phyloP scores from a whole-genome alignment of 2,888 invertebrate species.

The Pandemis corylana region DNA sequence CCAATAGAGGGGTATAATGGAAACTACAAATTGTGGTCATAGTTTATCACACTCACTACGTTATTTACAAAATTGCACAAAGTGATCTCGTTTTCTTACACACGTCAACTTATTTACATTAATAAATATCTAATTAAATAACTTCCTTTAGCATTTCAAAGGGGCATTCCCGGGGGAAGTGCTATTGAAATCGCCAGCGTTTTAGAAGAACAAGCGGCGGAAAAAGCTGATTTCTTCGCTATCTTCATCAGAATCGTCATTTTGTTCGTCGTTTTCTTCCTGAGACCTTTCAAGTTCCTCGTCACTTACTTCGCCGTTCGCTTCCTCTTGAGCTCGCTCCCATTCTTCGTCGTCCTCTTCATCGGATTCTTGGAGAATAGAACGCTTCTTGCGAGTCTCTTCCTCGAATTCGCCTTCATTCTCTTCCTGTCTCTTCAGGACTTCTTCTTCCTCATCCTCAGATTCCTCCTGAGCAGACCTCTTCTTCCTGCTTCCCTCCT shows the following conservation, averaged over 20 bases:
- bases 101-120: slow-evolving; percentile 53
- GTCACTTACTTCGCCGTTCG: slow-evolving; percentile 29
- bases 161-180: slow-evolving; percentile 59
- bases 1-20: neutral
- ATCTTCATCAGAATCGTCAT: slow-evolving; percentile 19
- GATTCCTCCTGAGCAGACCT: slow-evolving; percentile 19
- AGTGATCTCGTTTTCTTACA: slow-evolving; percentile 60
- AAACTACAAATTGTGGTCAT: slow-evolving; percentile 45
- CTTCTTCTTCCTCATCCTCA: slow-evolving; percentile 13
- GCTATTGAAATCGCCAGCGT: slow-evolving; percentile 54
- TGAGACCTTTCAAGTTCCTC: slow-evolving; percentile 19
- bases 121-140: slow-evolving; percentile 44
- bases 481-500: slow-evolving; percentile 14
- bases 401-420: neutral
- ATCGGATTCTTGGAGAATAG: slow-evolving; percentile 24
- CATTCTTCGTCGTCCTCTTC: slow-evolving; percentile 33
- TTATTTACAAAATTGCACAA: slow-evolving; percentile 84
- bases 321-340: slow-evolving; percentile 33
- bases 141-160: slow-evolving; percentile 57
- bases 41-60: slow-evolving; percentile 51
- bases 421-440: too few relatives aligned
- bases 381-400: slow-evolving; percentile 27
- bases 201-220: slow-evolving; percentile 29
- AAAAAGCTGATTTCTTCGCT: slow-evolving; percentile 27
- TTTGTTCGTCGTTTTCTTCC: slow-evolving; percentile 26